Conservation (phyloP, 2,113 vertebrate species). For the Corvus hawaiiensis region DNA sequence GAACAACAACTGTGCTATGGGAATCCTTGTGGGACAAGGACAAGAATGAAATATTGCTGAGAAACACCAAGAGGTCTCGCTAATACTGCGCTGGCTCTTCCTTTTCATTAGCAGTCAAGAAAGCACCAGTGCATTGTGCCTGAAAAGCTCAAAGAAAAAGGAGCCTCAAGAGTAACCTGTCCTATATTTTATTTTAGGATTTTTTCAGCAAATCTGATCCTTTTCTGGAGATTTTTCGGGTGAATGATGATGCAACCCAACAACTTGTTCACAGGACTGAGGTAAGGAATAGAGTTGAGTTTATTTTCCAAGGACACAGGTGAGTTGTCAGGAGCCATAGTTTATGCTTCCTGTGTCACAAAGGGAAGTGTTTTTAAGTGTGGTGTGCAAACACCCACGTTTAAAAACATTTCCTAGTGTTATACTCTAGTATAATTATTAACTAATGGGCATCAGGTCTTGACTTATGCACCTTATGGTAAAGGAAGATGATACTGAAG, state of each 20-base stretch:
- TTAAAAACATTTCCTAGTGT: background rate
- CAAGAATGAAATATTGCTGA: background rate
- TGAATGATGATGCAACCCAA: slow-evolving; percentile 92
- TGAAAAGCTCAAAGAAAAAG: background rate
- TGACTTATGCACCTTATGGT: background rate
- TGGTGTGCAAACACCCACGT: background rate
- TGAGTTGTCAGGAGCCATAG: background rate
- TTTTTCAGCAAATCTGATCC: slow-evolving; percentile 99
- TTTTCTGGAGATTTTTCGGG: slow-evolving; percentile 93
- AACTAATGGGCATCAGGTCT: background rate
- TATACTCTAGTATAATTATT: background rate
- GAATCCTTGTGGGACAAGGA: background rate
- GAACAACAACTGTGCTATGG: background rate
- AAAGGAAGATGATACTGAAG: background rate
- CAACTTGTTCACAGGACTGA: slow-evolving; percentile 97
- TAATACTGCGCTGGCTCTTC: background rate
- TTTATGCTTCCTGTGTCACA: background rate
- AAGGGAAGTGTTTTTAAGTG: background rate
- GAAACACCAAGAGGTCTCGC: background rate
- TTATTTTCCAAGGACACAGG: background rate
- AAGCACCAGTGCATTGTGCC: background rate
- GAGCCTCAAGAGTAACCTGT: background rate
- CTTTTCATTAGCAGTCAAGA: background rate
- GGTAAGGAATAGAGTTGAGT: slow-evolving; percentile 67
- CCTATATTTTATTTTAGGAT: slow-evolving; percentile 78